Evolutionary conservation across 2,888 invertebrate genomes (phyloP), one percentile per base, ranked within the genome.

Genomic region (Tuberolachnus salignus): DNA sequence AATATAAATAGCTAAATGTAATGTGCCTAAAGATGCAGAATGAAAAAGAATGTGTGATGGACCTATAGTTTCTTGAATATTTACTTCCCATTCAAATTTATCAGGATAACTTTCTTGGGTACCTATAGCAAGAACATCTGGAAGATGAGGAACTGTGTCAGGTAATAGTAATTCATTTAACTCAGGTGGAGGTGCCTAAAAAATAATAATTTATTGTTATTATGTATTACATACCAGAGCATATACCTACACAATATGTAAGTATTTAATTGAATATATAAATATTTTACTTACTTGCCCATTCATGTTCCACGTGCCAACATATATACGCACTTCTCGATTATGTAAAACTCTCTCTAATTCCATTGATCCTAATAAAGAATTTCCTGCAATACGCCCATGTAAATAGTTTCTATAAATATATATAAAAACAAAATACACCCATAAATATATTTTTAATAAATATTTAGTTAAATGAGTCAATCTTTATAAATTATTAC

Each of bases 231-330:
- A 14, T 26, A 21, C 14, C 9, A 64, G n/a, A n/a, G n/a, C n/a
- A n/a, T n/a, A n/a, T n/a, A n/a, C n/a, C n/a, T n/a, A n/a, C n/a
- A n/a, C n/a, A n/a, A n/a, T n/a, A n/a, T n/a, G n/a, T n/a, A n/a
- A n/a, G n/a, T n/a, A n/a, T n/a, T 16, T 21, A 34, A 34, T 16
- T 46, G 1, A 1, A 3, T 21, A 66, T 34, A 10, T 16, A 34
- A 55, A 64, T 2, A 53, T 13, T 16, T 63, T 81, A 83, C 83
- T 87, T 88, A 94, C 94, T 91, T 96, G 94, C 49, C 95, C 96
- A 86, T 95, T 96, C 95, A 97, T 97, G 85, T 98, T 98, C 97
- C 97, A 98, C 10, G 84, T 83, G 9, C 94, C 96, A 80, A 96
- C 91, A 88, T 95, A 96, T 83, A 97, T 90, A 82, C 91, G 92